Evolutionary conservation across 2,797 vertebrate species (phyloP), one percentile per base, ranked within the genome.

Genomic region (Betta splendens): DNA sequence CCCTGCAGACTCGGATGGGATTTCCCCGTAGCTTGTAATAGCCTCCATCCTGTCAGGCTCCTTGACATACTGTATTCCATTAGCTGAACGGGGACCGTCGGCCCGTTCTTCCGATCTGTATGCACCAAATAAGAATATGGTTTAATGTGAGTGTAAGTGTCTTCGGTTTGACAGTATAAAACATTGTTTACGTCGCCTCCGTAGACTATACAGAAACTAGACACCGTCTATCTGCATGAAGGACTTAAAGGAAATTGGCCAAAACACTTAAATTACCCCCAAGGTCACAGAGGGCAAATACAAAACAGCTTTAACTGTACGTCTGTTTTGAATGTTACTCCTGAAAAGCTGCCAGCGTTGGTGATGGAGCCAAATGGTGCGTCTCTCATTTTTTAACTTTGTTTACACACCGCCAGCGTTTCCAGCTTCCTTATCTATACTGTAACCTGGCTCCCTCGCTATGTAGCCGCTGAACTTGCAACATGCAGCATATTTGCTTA

Each of bases 21-120:
- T 77, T 82, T 83, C 69, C 69, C 65, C 79, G 70, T 84, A 50
- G 68, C 48, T 37, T 18, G 62, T 51, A 36, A 21, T 39, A 44
- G 23, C 16, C 44, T 39, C 48, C 29, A 12, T 62, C 39, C 56
- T 45, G 47, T 69, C 40, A 45, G 62, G 9, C 50, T 58, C 23
- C 31, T 21, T 37, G 36, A 39, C 29, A 68, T 26, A 15, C 58
- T 62, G 73, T 31, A 13, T 31, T 31, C 31, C 38, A 56, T 51
- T 70, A 28, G 48, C 53, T 7, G 33, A 22, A 39, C 17, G 23
- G 38, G 67, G 63, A 56, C 28, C 21, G 35, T 49, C 7, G n/a
- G 67, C 62, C 37, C 13, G 13, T 72, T 61, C 63, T 26, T 45
- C 33, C 15, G 37, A 47, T 67, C 29, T 44, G 16, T 69, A 47